phyloP scores from a whole-genome alignment of 2,113 vertebrate genomes.

The Podarcis raffonei region DNA sequence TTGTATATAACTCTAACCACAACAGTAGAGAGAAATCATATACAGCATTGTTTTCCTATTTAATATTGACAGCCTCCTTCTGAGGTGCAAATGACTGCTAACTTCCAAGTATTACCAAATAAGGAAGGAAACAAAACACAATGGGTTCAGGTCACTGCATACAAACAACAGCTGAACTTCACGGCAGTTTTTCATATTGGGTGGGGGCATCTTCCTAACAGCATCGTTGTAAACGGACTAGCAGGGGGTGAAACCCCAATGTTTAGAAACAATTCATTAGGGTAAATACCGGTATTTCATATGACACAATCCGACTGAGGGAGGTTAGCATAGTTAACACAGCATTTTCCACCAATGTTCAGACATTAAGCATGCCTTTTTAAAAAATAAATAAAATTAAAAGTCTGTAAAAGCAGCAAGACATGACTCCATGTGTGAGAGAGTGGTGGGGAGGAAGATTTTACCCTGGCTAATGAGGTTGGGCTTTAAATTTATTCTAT shows the following conservation, averaged over 20 bases:
- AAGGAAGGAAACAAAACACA: conserved; percentile 44
- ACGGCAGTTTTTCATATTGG: conserved; percentile 34
- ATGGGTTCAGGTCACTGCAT: conserved; percentile 39
- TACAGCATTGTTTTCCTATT: conserved; percentile 9
- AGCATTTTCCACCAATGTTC: background rate
- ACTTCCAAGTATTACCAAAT: conserved; percentile 36
- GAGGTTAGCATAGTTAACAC: background rate
- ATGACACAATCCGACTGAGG: background rate
- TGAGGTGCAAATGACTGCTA: conserved; percentile 29
- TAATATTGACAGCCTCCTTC: background rate
- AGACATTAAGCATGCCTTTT: background rate
- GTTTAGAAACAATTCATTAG: background rate
- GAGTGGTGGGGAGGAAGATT: background rate
- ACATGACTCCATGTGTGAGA: too few relatives aligned
- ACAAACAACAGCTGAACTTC: conserved; percentile 38
- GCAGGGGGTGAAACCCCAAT: too few relatives aligned
- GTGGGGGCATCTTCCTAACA: background rate
- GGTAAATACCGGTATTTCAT: background rate
- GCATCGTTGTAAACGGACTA: background rate
- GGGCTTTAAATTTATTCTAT: background rate
- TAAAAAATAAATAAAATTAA: background rate
- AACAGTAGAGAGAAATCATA: background rate
- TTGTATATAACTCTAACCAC: background rate
- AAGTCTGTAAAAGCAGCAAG: background rate
- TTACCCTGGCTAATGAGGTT: background rate